Base-by-base conservation (phyloP, 2,888 invertebrate species). In the Odontocerum albicorne region DNA sequence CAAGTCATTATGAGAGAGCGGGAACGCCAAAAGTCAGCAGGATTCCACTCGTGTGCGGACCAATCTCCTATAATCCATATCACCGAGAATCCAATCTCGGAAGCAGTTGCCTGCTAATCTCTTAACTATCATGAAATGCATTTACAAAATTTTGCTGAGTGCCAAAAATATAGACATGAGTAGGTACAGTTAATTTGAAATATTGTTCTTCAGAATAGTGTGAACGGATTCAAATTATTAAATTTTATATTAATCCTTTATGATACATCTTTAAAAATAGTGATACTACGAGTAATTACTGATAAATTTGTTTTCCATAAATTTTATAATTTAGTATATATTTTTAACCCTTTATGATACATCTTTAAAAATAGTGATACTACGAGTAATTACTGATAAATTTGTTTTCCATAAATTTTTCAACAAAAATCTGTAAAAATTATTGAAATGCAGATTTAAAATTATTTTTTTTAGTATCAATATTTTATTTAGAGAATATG, bases 21-120 rank as follows among this genome's bases (percentile, higher is more conserved):
- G 21, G 55, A 57, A 35, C 58, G 56, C 17, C 58, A 57, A 39
- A 55, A 55, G 35, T 15, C 47, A n/a, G 33, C 49, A 12, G 43
- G 59, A 20, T 49, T 40, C 21, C 56, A 52, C 33, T 50, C 74
- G 64, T 74, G 75, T 62, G 57, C 54, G 7, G 55, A 55, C 32
- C 70, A 68, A 65, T 79, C 84, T 65, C 83, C 85, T 60, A 82
- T 85, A 66, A 88, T 88, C 69, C 85, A 85, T 73, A 88, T 88
- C 74, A 88, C 87, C 55, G 88, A 88, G 75, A 88, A 88, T 70
- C 88, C 88, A 49, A 87, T 88, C 71, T 86, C 87, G 59, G 84
- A 84, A 65, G 87, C 86, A 40, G 84, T 87, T 63, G 86, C 83
- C 67, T 88, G 87, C 75, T 88, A 86, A 82, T 56, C 45, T 42